Evolutionary conservation across 2,888 invertebrate species (phyloP).

Genomic region (Sarcophaga rosellei): DNA sequence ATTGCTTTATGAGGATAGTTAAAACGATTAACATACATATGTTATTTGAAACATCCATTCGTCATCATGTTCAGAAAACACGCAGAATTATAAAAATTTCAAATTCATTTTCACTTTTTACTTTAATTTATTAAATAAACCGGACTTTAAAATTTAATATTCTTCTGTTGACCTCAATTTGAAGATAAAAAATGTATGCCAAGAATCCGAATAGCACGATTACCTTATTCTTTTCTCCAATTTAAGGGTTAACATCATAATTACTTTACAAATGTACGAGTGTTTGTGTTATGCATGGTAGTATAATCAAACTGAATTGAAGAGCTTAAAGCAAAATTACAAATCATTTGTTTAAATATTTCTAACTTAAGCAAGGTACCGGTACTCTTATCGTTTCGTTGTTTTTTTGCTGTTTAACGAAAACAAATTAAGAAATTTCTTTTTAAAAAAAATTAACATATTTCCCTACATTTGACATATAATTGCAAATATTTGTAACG

Average conservation of each 20-base stretch:
- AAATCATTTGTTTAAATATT: slow-evolving; percentile 25
- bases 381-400: not conserved
- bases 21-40: too few relatives aligned
- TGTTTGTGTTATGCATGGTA: not conserved
- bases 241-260: slow-evolving; percentile 36
- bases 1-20: too few relatives aligned
- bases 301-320: slow-evolving; percentile 9
- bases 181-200: too few relatives aligned
- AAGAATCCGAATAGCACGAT: too few relatives aligned
- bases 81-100: too few relatives aligned
- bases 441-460: slow-evolving; percentile 27
- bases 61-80: too few relatives aligned
- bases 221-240: not conserved
- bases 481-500: slow-evolving; percentile 9
- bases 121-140: too few relatives aligned
- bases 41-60: too few relatives aligned
- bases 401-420: not conserved
- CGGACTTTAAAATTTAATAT: too few relatives aligned
- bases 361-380: slow-evolving; percentile 21
- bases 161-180: too few relatives aligned
- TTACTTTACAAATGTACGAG: not conserved
- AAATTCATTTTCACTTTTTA: too few relatives aligned
- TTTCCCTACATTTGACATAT: slow-evolving; percentile 13
- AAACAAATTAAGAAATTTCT: slow-evolving; percentile 37
- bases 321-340: slow-evolving; percentile 25